These are phyloP conservation scores for Propsilocerus akamusi DNA, from an alignment of 1,140 invertebrate genomes.

Conservation along the genomic window DNA sequence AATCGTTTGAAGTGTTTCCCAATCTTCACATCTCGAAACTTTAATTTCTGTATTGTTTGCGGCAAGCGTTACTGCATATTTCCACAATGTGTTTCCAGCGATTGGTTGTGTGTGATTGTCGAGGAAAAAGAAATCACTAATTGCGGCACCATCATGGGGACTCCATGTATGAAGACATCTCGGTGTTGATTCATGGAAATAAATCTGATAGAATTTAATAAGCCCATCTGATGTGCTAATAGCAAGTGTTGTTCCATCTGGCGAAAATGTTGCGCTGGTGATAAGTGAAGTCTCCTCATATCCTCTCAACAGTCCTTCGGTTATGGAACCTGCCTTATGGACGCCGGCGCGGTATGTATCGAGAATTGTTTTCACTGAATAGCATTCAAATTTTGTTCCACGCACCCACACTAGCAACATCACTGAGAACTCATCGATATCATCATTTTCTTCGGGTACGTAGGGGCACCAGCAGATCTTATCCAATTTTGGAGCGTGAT, in stretches of 20 bases:
- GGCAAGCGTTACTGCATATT: conserved; percentile 78
- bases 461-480: conserved; percentile 81
- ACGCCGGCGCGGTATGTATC: conserved; percentile 17
- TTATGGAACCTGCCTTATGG: conserved; percentile 25
- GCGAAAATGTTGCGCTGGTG: conserved; percentile 74
- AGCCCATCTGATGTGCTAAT: conserved; percentile 72
- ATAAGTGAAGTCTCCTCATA: conserved; percentile 49
- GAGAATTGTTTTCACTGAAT: conserved; percentile 17
- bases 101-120: conserved; percentile 74
- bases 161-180: conserved; percentile 78
- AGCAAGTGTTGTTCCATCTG: conserved; percentile 81
- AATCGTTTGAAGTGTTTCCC: conserved; percentile 81
- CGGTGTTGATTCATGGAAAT: conserved; percentile 40
- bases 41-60: conserved; percentile 81
- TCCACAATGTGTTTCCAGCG: conserved; percentile 59
- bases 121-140: conserved; percentile 76
- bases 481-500: conserved; percentile 20
- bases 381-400: conserved; percentile 33
- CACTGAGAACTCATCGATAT: conserved; percentile 49
- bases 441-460: conserved; percentile 44
- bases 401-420: conserved; percentile 65
- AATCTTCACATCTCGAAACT: conserved; percentile 85
- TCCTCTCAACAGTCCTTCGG: conserved; percentile 41
- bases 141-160: conserved; percentile 68
- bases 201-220: conserved; percentile 80